Evolutionary conservation across 2,888 invertebrate genomes (phyloP).

Genomic region (Cantharis lateralis): DNA sequence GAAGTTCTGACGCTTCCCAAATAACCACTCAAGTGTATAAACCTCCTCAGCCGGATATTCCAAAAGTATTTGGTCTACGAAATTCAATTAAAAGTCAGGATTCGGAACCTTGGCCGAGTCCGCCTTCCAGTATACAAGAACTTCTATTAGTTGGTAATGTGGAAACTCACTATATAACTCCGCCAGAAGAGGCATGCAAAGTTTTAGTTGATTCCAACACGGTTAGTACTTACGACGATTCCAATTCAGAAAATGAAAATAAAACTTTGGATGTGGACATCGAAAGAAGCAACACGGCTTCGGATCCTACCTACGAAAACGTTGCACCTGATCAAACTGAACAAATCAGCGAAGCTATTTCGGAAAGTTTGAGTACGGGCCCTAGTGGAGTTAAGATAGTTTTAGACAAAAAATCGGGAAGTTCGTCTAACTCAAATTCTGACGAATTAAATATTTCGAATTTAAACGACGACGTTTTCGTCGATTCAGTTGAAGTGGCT

Average conservation of each 20-base stretch:
- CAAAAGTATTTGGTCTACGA: constrained; percentile 53
- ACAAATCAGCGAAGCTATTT: constrained; percentile 50
- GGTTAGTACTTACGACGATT: constrained; percentile 63
- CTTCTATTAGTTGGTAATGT: constrained; percentile 76
- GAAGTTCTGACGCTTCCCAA: constrained; percentile 55
- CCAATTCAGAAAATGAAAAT: constrained; percentile 71
- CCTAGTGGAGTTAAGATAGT: constrained; percentile 54
- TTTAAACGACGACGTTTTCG: constrained; percentile 56
- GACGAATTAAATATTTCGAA: constrained; percentile 57
- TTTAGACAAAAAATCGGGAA: constrained; percentile 47
- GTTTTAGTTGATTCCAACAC: constrained; percentile 73
- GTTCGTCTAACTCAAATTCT: constrained; percentile 50
- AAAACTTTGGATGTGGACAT: constrained; percentile 70
- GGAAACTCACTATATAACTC: constrained; percentile 79
- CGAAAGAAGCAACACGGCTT: constrained; percentile 55
- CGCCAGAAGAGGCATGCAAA: constrained; percentile 77
- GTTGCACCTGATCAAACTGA: constrained; percentile 44
- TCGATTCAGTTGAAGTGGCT: constrained; percentile 47
- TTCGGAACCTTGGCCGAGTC: constrained; percentile 82
- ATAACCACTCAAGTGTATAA: constrained; percentile 53
- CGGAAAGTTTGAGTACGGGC: constrained; percentile 53
- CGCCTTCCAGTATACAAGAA: constrained; percentile 73
- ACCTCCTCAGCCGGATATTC: constrained; percentile 50
- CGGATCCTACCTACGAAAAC: constrained; percentile 54
- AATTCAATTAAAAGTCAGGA: constrained; percentile 62